Evolutionary conservation across 2,797 vertebrate genomes (phyloP).

Genomic region (Periparus ater): DNA sequence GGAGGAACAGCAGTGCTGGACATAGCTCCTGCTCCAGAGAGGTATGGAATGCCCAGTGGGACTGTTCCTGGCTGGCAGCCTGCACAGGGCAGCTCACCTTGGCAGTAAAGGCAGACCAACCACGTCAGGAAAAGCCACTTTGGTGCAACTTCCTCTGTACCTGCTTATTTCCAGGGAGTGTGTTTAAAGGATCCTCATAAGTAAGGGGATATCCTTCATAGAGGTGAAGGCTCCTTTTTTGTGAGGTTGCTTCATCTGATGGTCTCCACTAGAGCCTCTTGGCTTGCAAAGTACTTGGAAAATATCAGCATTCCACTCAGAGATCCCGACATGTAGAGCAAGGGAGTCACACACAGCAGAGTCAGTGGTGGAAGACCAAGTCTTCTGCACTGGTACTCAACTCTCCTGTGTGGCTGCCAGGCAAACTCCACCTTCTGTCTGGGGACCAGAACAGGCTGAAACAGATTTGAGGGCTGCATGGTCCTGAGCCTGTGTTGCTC

Average conservation of each 20-base stretch:
- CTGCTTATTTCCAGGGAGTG: neutral
- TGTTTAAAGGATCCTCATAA: neutral
- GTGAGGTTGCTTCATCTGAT: neutral
- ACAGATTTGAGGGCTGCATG: neutral
- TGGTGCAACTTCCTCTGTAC: neutral
- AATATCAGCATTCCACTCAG: neutral
- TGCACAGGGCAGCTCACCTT: neutral
- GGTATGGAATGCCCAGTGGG: constrained; percentile 17
- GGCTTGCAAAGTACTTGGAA: neutral
- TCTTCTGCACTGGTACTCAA: neutral
- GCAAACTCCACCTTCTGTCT: neutral
- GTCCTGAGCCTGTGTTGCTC: neutral
- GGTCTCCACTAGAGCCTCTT: neutral
- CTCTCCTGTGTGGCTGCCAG: neutral
- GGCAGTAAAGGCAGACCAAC: neutral
- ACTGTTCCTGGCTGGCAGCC: neutral
- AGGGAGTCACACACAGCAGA: neutral
- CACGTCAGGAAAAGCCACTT: neutral
- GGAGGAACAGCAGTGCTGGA: neutral
- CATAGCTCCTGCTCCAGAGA: neutral
- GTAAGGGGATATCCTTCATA: neutral
- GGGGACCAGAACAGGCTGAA: neutral
- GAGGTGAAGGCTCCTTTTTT: neutral
- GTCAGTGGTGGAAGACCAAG: neutral
- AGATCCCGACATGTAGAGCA: neutral